A percentile compares a stretch with the other conserved stretches of the same genome.
Evolutionary conservation across 2,113 vertebrate genomes (phyloP).

Genomic region (Cavia porcellus): DNA sequence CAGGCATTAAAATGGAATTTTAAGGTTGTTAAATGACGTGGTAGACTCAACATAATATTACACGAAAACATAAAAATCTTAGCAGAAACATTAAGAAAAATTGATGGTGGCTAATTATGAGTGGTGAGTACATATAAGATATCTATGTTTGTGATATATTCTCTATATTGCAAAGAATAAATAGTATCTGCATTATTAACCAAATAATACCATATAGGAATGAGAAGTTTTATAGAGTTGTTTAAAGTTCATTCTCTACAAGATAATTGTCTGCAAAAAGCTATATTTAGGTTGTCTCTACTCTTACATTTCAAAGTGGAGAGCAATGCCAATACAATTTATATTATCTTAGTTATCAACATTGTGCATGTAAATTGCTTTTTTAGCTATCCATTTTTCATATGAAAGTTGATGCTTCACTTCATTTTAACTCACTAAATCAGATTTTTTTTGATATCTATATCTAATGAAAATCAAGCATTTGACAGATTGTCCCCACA

Average conservation of each 20-base stretch:
- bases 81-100: neutral
- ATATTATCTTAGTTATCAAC: neutral
- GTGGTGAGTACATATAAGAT: neutral
- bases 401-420: neutral
- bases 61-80: neutral
- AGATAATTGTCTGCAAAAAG: neutral
- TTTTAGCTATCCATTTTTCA: neutral
- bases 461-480: neutral
- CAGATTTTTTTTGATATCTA: neutral
- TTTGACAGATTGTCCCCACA: neutral
- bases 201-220: conserved; percentile 2
- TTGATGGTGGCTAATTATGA: neutral
- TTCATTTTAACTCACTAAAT: neutral
- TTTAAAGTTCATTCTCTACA: neutral
- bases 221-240: neutral
- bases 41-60: neutral
- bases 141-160: neutral
- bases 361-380: neutral
- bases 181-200: neutral
- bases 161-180: neutral
- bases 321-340: neutral
- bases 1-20: neutral
- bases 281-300: neutral
- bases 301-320: neutral
- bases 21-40: neutral